phyloP scores from a whole-genome alignment of 1,140 invertebrate species.

The Ephestia elutella region DNA sequence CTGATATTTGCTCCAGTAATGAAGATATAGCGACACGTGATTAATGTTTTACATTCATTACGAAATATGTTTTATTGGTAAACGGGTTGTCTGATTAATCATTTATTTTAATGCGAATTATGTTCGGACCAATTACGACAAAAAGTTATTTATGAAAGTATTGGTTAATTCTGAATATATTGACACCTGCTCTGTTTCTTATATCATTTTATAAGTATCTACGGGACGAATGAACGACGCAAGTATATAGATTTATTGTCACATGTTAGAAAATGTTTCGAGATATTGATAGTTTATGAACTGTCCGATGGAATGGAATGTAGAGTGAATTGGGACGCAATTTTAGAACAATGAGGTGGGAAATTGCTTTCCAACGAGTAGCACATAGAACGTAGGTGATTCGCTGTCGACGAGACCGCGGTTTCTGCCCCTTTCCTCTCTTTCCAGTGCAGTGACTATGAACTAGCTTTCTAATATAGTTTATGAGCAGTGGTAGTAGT shows the following conservation, averaged over 20 bases:
- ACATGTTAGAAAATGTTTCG: neutral
- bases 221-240: no score
- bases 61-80: neutral
- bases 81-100: neutral
- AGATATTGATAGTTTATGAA: constrained; percentile 5
- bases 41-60: constrained; percentile 5
- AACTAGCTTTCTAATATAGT: neutral
- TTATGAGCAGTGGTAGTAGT: no score
- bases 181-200: no score
- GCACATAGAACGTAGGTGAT: constrained; percentile 18
- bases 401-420: constrained; percentile 15
- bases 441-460: neutral
- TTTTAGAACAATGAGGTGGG: constrained; percentile 55
- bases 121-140: neutral
- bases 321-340: constrained; percentile 37
- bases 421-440: neutral
- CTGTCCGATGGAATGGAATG: neutral
- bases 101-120: constrained; percentile 1
- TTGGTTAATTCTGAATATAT: no score
- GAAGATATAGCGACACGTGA: constrained; percentile 2
- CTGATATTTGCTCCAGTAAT: constrained; percentile 4
- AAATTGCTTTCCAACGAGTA: constrained; percentile 46
- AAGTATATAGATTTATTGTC: no score
- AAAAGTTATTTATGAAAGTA: neutral
- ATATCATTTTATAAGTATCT: no score